These are phyloP conservation scores for Brachypteracias leptosomus DNA, from an alignment of 2,113 vertebrate genomes.

Conservation along the genomic window DNA sequence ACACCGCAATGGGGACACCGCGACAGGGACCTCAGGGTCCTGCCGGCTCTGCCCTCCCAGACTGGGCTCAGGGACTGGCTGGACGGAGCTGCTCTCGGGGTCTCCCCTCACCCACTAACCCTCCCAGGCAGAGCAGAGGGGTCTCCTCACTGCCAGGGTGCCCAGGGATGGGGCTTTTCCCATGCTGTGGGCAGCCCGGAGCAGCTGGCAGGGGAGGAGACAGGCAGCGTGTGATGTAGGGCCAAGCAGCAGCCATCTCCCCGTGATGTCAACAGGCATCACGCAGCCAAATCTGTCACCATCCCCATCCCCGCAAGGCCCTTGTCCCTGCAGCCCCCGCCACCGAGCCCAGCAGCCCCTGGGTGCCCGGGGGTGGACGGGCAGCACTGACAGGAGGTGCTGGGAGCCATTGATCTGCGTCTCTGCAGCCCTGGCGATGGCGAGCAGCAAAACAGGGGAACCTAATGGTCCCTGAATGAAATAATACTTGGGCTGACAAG, in stretches of 20 bases:
- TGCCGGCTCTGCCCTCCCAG: neutral
- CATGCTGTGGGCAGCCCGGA: neutral
- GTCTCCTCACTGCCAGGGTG: neutral
- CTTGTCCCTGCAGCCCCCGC: fast-evolving
- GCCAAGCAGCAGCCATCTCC: neutral
- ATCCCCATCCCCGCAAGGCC: fast-evolving
- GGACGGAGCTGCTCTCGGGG: too few relatives aligned
- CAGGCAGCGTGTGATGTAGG: fast-evolving
- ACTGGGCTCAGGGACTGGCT: neutral
- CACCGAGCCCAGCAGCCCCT: fast-evolving
- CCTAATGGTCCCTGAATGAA: slow-evolving; percentile 72
- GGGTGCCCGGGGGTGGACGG: neutral
- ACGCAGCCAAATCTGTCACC: fast-evolving
- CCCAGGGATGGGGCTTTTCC: neutral
- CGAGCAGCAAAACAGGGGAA: neutral
- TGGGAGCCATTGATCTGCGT: neutral
- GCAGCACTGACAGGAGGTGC: neutral
- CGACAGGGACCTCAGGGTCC: neutral
- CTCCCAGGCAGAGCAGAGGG: neutral
- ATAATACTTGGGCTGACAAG: slow-evolving; percentile 54
- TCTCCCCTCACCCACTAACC: too few relatives aligned
- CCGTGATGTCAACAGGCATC: fast-evolving
- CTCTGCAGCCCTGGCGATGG: slow-evolving; percentile 10
- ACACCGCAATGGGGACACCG: neutral
- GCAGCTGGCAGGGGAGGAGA: neutral